These are phyloP conservation scores for Miltochrista miniata DNA, from an alignment of 2,888 invertebrate genomes.

Conservation along the genomic window DNA sequence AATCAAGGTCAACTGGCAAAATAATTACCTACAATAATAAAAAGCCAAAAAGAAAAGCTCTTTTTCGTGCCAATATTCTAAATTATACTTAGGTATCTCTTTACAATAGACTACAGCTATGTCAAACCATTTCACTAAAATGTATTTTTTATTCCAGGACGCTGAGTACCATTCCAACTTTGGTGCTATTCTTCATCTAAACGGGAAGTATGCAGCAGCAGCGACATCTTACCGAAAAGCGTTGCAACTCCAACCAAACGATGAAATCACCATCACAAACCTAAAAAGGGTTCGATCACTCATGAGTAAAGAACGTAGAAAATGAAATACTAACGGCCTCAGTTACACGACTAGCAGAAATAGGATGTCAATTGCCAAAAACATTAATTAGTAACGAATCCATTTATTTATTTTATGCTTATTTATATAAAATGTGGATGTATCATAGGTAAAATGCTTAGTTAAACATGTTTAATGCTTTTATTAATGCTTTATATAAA, in stretches of 20 bases:
- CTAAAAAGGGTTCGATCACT: slow-evolving; percentile 84
- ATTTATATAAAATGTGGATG: neutral
- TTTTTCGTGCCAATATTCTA: too few species aligned
- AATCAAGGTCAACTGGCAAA: too few species aligned
- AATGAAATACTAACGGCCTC: slow-evolving; percentile 43
- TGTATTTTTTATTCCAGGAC: slow-evolving; percentile 82
- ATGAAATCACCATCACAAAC: slow-evolving; percentile 94
- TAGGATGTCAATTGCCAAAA: slow-evolving; percentile 77
- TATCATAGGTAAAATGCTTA: slow-evolving; percentile 25
- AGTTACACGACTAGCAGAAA: slow-evolving; percentile 41
- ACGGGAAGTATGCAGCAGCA: slow-evolving; percentile 95
- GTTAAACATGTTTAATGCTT: neutral
- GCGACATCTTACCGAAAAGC: slow-evolving; percentile 94
- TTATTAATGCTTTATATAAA: too few species aligned
- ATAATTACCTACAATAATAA: too few species aligned
- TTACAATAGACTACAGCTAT: too few species aligned
- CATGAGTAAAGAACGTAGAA: slow-evolving; percentile 66
- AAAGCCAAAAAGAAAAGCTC: too few species aligned
- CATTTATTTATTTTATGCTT: slow-evolving; percentile 37
- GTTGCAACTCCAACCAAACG: slow-evolving; percentile 93
- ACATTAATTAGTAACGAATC: slow-evolving; percentile 47
- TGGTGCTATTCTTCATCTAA: slow-evolving; percentile 96
- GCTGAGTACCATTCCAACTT: slow-evolving; percentile 96
- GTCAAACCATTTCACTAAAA: too few species aligned
- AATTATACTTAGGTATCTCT: too few species aligned